Base-by-base conservation (phyloP, 2,888 invertebrate species). In the Caradrina clavipalpis region DNA sequence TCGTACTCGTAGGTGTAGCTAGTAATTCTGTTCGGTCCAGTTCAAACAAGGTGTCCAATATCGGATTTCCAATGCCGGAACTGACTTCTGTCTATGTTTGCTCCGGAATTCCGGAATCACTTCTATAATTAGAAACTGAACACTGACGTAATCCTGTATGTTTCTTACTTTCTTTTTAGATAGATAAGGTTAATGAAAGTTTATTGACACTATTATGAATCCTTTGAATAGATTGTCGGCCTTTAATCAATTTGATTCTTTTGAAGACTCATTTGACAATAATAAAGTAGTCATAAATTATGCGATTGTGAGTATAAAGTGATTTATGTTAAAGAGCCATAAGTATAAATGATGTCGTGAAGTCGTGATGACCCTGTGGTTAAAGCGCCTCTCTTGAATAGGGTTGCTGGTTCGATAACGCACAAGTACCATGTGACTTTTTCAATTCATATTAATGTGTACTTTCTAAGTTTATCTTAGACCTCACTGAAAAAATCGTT, bases 51-150 rank as follows among this genome's bases (percentile, higher is more conserved):
- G 64, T 62, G 61, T 63, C 62, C 57, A 73, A 73, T 79, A 76
- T 78, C 82, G 63, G 54, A 69, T 81, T 72, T 75, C 82, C 55
- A 55, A 66, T 57, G 45, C 39, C 61, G 53, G 67, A 58, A 56
- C 67, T 54, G n/a, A 13, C 55, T 56, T 65, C 22, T 76, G 26
- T 53, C 21, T 60, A 60, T 49, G 42, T 21, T 49, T 51, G 51
- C 47, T 56, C 53, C 67, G 31, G 39, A 69, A 75, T 56, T 56
- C 55, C 42, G 70, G 42, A 62, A 70, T 70, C 42, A 49, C 42
- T 57, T 62, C 26, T 22, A 49, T 22, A 57, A 45, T 76, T 69
- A 35, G 42, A 70, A 62, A 54, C 31, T 49, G 49, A 53, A 11
- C 11, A 56, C 11, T 11, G 49, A 49, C 49, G 19, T 45, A 45